Evolutionary conservation across 2,797 vertebrate species (phyloP).

Genomic region (Dipus sagitta): DNA sequence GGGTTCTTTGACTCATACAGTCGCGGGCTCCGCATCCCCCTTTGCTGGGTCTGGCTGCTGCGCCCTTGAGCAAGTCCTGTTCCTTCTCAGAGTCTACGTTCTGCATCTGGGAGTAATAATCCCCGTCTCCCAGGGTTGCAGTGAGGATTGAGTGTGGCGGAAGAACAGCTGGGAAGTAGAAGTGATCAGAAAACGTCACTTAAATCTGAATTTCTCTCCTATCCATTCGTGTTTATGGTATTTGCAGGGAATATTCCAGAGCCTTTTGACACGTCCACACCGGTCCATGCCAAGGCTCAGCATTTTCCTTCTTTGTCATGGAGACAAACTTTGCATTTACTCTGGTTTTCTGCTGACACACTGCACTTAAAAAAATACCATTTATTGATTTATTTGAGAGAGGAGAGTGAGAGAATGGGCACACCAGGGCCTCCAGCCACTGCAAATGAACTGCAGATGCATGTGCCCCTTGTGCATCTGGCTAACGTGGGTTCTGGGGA

Average conservation of each 20-base stretch:
- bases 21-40: no score
- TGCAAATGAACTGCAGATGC: no score
- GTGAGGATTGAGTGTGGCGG: slow-evolving; percentile 52
- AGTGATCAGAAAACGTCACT: slow-evolving; percentile 68
- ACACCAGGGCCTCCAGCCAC: no score
- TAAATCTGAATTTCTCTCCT: slow-evolving; percentile 58
- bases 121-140: slow-evolving; percentile 10
- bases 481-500: no score
- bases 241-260: slow-evolving; percentile 49
- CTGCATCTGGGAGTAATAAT: slow-evolving; percentile 34
- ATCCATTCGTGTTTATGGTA: slow-evolving; percentile 62
- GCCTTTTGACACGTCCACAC: not conserved
- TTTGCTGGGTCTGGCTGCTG: not conserved
- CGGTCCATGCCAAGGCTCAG: not conserved
- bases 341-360: not conserved
- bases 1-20: no score
- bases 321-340: not conserved
- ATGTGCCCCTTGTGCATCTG: no score
- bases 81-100: not conserved
- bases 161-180: slow-evolving; percentile 52
- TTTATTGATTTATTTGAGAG: no score
- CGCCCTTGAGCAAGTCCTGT: slow-evolving; percentile 58
- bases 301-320: slow-evolving; percentile 30
- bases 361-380: no score
- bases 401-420: no score